These are phyloP conservation scores for Ophioderma brevispina DNA, from an alignment of 35 echinoderm and acorn worm genomes.

Conservation along the genomic window DNA sequence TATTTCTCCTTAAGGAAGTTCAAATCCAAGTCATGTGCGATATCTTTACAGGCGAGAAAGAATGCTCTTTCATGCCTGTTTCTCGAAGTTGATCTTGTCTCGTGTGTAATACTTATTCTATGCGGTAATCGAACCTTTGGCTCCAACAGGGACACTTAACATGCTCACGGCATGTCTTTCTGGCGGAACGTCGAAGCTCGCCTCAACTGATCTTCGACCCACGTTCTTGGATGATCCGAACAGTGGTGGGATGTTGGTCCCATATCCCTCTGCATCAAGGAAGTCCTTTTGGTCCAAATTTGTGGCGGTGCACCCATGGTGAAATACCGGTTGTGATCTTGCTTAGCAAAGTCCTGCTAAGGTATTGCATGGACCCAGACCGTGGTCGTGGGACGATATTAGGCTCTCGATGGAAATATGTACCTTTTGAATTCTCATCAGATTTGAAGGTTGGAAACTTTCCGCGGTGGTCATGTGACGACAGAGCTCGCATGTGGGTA, in stretches of 20 bases:
- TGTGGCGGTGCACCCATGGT: slow-evolving; percentile 50
- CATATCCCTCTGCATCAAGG: background rate
- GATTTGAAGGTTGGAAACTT: slow-evolving; percentile 31
- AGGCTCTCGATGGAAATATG: slow-evolving; percentile 67
- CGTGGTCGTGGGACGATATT: slow-evolving; percentile 62
- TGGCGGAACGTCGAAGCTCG: slow-evolving; percentile 92
- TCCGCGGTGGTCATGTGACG: background rate
- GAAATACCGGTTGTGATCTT: slow-evolving; percentile 81
- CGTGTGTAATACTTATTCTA: slow-evolving; percentile 77
- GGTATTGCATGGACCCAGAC: slow-evolving; percentile 90
- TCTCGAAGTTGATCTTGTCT: slow-evolving; percentile 76
- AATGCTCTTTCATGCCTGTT: slow-evolving; percentile 77
- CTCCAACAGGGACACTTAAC: slow-evolving; percentile 82
- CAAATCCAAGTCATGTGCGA: slow-evolving; percentile 92
- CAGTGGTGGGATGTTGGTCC: slow-evolving; percentile 22
- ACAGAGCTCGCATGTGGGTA: background rate
- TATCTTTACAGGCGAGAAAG: slow-evolving; percentile 95
- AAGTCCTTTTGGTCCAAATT: background rate
- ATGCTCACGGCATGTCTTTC: slow-evolving; percentile 51
- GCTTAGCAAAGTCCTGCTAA: slow-evolving; percentile 96
- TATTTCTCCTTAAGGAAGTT: slow-evolving; percentile 74
- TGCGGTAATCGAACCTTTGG: slow-evolving; percentile 81
- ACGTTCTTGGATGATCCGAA: slow-evolving; percentile 14
- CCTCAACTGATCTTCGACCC: slow-evolving; percentile 49
- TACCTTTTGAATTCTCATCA: slow-evolving; percentile 66